Evolutionary conservation across 2,113 vertebrate species (phyloP), one percentile per base, ranked within the genome.

Genomic region (Salminus brasiliensis): DNA sequence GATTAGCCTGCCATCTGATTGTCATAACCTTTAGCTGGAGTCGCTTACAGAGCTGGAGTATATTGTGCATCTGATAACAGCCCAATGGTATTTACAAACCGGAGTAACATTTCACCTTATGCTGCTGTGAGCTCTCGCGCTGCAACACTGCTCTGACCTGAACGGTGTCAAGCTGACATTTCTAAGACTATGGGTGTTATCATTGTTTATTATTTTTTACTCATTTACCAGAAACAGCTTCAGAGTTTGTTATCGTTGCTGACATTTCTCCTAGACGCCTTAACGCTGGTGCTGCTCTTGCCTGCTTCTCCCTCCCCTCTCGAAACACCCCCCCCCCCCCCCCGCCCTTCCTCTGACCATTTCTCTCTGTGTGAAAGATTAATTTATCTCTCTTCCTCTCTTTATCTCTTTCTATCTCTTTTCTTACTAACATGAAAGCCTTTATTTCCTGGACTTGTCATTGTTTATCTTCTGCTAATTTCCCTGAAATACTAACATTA

Each of bases 401-500:
- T 65, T 78, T 74, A 83, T 78, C 76, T 79, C 41, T 84, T 85
- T 86, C 53, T 84, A 81, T 84, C 85, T 80, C 87, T 91, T 86
- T 88, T 89, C 83, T 90, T 88, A 92, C 91, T 92, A 92, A 92
- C 91, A 91, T 67, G 4, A 74, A 79, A 79, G 78, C 74, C 76
- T 77, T 55, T 74, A 81, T 78, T 73, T 45, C 53, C 72, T 87
- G 75, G 81, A 83, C 63, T 80, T 71, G 68, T 80, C 74, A 79
- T 83, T 81, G 81, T 75, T 81, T 82, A 83, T 84, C 79, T 83
- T 77, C 57, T 78, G 63, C 82, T 83, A 79, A 67, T 74, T 47
- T 75, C 74, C 76, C 79, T 85, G 81, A 79, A 78, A 30, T 89
- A 93, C 92, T 93, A 92, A 93, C 92, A 90, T 89, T 86, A 91